phyloP scores from a whole-genome alignment of 1,140 invertebrate genomes.

The Hetaerina americana region DNA sequence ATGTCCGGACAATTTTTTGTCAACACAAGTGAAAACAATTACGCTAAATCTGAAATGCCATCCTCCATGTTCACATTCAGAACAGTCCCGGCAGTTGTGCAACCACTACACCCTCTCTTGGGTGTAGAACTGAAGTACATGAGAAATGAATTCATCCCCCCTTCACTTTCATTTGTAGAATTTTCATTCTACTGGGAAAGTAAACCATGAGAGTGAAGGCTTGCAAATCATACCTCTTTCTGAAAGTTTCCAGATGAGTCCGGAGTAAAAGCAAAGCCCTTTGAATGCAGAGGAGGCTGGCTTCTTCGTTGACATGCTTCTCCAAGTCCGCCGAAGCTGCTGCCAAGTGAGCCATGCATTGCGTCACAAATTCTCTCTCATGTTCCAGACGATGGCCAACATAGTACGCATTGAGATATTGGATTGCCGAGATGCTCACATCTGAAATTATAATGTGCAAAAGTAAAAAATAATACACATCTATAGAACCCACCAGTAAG shows the following conservation, averaged over 20 bases:
- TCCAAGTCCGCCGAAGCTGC: constrained; percentile 61
- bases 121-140: no score
- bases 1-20: no score
- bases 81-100: no score
- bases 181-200: background rate
- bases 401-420: constrained; percentile 79
- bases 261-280: constrained; percentile 72
- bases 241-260: constrained; percentile 85
- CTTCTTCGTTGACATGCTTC: constrained; percentile 47
- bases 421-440: constrained; percentile 85
- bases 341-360: constrained; percentile 80
- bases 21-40: no score
- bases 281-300: constrained; percentile 76
- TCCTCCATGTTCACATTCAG: no score
- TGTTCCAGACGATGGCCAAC: constrained; percentile 79
- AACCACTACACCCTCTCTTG: no score
- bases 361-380: constrained; percentile 80
- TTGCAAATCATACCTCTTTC: constrained; percentile 58
- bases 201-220: no score
- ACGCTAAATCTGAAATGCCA: no score
- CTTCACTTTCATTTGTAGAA: no score
- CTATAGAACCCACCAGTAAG: no score
- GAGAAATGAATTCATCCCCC: no score
- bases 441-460: constrained; percentile 40
- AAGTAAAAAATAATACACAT: no score